phyloP scores from a whole-genome alignment of 2,113 vertebrate species.

The Circaetus gallicus region DNA sequence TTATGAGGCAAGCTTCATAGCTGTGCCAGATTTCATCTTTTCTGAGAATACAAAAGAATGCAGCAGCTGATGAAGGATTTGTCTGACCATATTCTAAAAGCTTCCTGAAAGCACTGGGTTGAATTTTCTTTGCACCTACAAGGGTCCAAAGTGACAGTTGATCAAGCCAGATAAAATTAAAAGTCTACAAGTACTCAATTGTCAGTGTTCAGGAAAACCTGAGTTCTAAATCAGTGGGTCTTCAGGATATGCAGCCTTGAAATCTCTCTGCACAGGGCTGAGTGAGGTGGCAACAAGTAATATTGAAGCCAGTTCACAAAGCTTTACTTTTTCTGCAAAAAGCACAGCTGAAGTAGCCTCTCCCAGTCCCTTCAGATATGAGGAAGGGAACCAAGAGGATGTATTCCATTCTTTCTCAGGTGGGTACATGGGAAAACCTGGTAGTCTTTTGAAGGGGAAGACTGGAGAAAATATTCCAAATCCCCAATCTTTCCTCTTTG shows the following conservation, averaged over 20 bases:
- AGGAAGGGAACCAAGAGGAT: not conserved
- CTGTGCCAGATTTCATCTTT: not conserved
- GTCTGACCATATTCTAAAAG: not conserved
- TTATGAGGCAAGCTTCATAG: not conserved
- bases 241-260: not conserved
- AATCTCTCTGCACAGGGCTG: not conserved
- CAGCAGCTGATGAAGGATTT: not conserved
- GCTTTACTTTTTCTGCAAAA: not conserved
- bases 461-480: not conserved
- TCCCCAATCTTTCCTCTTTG: not conserved
- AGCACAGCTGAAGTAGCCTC: not conserved
- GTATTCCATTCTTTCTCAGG: not conserved
- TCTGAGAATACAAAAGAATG: not conserved
- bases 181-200: not conserved
- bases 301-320: not conserved
- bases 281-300: not conserved
- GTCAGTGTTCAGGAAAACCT: not conserved
- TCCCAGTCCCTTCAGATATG: not conserved
- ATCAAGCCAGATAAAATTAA: not conserved
- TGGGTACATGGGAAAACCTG: not conserved
- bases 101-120: not conserved
- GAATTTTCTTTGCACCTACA: not conserved
- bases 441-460: not conserved
- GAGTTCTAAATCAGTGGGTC: not conserved
- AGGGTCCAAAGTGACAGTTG: not conserved